A percentile compares a stretch with the other conserved stretches of the same genome.
Evolutionary conservation across 1,140 invertebrate genomes (phyloP).

Genomic region (Ladona fulva): DNA sequence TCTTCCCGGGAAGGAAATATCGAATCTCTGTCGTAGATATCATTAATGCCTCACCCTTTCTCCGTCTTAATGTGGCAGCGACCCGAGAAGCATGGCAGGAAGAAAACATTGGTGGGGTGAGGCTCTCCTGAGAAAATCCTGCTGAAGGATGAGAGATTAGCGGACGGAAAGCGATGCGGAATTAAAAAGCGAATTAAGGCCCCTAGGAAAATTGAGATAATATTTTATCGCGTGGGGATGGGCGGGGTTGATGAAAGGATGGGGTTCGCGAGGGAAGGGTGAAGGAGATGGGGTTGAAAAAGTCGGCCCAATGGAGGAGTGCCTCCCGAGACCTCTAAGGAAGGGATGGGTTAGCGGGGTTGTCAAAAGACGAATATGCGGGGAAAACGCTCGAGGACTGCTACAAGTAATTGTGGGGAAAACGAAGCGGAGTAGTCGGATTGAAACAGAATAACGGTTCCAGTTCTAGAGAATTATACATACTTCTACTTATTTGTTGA

Average conservation of each 20-base stretch:
- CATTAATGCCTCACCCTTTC: no score
- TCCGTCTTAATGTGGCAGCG: no score
- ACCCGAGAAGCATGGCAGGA: not conserved
- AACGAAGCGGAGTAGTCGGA: not conserved
- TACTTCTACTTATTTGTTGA: no score
- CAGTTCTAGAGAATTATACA: no score
- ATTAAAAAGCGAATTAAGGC: constrained; percentile 7
- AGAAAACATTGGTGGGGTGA: not conserved
- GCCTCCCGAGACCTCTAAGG: not conserved
- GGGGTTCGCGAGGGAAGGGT: not conserved
- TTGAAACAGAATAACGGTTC: no score
- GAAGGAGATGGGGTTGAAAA: not conserved
- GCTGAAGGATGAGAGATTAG: not conserved
- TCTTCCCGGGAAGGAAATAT: no score
- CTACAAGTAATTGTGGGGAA: not conserved
- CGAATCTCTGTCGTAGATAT: no score
- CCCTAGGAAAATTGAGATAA: not conserved
- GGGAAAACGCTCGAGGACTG: not conserved
- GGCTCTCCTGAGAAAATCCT: no score
- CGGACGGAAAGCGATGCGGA: not conserved
- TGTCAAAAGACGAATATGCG: not conserved
- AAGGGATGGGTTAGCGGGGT: not conserved
- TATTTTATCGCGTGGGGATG: not conserved
- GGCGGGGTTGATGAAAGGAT: not conserved
- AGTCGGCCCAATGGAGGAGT: not conserved